Conservation (phyloP, 1,140 invertebrate genomes). For the Drosophila navojoa region DNA sequence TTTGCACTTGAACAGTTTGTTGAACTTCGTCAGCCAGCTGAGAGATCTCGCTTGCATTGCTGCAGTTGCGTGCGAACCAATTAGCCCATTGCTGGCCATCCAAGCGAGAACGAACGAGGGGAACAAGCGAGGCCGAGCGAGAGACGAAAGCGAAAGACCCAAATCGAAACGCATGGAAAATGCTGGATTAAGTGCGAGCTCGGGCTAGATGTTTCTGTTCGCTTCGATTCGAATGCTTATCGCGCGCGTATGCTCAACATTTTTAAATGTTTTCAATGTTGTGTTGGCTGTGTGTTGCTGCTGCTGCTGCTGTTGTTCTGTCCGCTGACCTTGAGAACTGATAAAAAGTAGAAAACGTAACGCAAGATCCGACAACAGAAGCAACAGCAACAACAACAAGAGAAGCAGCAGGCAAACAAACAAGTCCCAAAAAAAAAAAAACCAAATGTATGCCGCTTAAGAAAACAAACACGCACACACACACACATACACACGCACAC, state of each 20-base stretch:
- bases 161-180: slow-evolving; percentile 12
- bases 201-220: slow-evolving; percentile 23
- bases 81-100: slow-evolving; percentile 17
- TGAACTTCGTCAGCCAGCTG: slow-evolving; percentile 46
- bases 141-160: neutral
- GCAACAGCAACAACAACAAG: neutral
- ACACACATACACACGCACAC: no score
- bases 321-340: slow-evolving; percentile 38
- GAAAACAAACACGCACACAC: slow-evolving; percentile 27
- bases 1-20: slow-evolving; percentile 48
- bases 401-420: slow-evolving; percentile 30
- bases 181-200: neutral
- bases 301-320: slow-evolving; percentile 5
- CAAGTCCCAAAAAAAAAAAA: slow-evolving; percentile 37
- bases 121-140: neutral
- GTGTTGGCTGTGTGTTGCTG: neutral
- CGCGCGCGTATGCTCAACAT: slow-evolving; percentile 5
- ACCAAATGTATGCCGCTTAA: slow-evolving; percentile 34
- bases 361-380: slow-evolving; percentile 22
- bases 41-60: slow-evolving; percentile 12
- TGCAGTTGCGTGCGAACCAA: slow-evolving; percentile 16
- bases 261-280: slow-evolving; percentile 8
- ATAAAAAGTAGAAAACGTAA: slow-evolving; percentile 32
- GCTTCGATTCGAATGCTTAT: slow-evolving; percentile 22
- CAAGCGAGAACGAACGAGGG: neutral